Evolutionary conservation across 2,797 vertebrate genomes (phyloP).

Genomic region (Sciurus carolinensis): DNA sequence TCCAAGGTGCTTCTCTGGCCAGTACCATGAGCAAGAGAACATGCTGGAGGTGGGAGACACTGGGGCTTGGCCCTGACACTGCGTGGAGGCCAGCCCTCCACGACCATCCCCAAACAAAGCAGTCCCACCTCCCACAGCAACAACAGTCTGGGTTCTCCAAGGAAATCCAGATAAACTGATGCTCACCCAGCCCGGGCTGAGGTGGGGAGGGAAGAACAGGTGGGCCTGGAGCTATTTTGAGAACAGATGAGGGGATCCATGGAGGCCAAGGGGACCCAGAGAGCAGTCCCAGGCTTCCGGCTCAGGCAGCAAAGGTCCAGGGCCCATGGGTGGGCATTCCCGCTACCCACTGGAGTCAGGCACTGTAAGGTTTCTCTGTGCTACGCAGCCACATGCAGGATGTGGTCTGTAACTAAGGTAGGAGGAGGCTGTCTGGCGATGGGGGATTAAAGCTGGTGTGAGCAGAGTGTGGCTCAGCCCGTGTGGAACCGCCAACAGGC

Average conservation of each 20-base stretch:
- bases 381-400: not conserved
- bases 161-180: too few species aligned
- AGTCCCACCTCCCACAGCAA: not conserved
- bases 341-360: not conserved
- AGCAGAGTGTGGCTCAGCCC: too few species aligned
- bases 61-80: accelerated
- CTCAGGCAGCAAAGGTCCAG: not conserved
- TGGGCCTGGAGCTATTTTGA: not conserved
- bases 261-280: too few species aligned
- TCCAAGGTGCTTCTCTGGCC: not conserved
- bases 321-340: too few species aligned
- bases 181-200: too few species aligned
- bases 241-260: too few species aligned
- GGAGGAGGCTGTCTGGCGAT: not conserved
- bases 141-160: too few species aligned
- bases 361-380: not conserved
- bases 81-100: not conserved
- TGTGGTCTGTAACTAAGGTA: not conserved
- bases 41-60: not conserved
- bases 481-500: not conserved
- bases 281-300: not conserved
- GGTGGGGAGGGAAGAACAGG: not conserved
- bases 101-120: not conserved
- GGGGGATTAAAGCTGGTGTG: not conserved
- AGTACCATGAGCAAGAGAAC: not conserved